A percentile compares a stretch with the other conserved stretches of the same genome.
phyloP scores from a whole-genome alignment of 2,797 vertebrate genomes.

The Podargus strigoides region DNA sequence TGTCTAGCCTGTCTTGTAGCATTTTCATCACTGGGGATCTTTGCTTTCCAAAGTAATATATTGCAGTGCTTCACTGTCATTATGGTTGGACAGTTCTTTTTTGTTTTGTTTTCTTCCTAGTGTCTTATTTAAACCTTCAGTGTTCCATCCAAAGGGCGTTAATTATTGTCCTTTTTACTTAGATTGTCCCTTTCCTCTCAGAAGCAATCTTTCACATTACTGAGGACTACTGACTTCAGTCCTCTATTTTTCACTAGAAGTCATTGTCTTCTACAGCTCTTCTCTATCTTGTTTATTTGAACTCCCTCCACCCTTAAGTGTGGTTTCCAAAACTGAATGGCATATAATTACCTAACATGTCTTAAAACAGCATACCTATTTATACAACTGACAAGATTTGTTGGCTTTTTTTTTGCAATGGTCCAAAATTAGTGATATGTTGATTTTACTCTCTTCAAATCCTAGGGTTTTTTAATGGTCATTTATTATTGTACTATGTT shows the following conservation, averaged over 20 bases:
- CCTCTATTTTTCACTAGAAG: neutral
- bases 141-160: neutral
- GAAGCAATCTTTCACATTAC: neutral
- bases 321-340: neutral
- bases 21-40: neutral
- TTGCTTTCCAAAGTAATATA: neutral
- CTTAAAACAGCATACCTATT: neutral
- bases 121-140: neutral
- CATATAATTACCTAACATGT: neutral
- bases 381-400: neutral
- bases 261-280: neutral
- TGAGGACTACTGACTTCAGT: neutral
- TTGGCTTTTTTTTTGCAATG: neutral
- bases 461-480: neutral
- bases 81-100: neutral
- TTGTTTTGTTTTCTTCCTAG: neutral
- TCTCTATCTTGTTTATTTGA: neutral
- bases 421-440: neutral
- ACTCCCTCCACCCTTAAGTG: neutral
- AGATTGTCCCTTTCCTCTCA: neutral
- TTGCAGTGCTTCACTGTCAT: neutral
- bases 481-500: neutral
- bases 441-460: neutral
- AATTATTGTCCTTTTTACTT: neutral
- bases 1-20: neutral